Conservation (phyloP, 2,113 vertebrate genomes). For the Pandion haliaetus region DNA sequence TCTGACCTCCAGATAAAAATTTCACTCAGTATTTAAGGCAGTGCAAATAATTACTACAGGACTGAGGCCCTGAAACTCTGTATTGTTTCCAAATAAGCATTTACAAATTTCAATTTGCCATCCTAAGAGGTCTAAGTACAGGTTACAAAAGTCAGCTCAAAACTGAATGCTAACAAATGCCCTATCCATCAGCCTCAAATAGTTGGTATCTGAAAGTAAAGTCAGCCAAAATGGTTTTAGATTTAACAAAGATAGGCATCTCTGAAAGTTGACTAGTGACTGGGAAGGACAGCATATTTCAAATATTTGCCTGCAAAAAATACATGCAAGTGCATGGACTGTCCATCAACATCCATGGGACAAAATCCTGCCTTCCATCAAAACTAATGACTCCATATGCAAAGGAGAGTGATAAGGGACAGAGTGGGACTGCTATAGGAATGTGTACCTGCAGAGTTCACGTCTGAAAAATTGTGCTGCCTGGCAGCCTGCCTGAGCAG, state of each 20-base stretch:
- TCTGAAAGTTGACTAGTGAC: background rate
- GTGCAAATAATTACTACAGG: background rate
- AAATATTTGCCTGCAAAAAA: background rate
- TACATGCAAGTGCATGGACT: background rate
- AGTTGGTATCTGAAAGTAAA: background rate
- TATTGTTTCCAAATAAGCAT: background rate
- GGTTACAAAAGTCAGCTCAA: background rate
- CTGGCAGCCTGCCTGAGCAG: background rate
- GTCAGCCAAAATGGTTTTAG: background rate
- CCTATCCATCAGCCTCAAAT: background rate
- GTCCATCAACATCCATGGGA: background rate
- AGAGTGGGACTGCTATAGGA: background rate
- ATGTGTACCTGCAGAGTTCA: background rate
- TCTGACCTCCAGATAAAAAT: background rate
- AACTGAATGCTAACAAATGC: background rate
- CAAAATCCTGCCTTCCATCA: background rate
- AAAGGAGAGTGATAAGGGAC: background rate
- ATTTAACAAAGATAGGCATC: background rate
- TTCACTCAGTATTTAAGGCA: background rate
- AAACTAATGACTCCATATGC: background rate
- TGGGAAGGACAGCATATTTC: background rate
- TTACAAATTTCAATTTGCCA: background rate
- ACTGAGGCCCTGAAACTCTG: background rate
- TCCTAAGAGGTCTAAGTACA: background rate
- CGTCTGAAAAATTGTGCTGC: background rate